These are phyloP conservation scores for Cyanistes caeruleus DNA, from an alignment of 2,113 vertebrate species.

Conservation along the genomic window DNA sequence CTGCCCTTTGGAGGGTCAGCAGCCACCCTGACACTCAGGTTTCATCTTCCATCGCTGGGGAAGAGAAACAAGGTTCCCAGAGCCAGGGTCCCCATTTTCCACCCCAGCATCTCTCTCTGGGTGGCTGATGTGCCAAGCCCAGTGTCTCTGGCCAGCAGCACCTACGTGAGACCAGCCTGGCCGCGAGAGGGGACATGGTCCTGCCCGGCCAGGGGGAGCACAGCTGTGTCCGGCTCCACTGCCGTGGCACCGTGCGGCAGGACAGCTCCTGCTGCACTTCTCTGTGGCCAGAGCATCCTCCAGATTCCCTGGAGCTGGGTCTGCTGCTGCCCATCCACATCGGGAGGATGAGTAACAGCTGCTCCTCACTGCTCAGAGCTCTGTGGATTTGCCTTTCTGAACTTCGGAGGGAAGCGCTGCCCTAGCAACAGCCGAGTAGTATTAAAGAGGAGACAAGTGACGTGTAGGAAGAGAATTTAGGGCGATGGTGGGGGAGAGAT, in stretches of 20 bases:
- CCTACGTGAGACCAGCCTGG: background rate
- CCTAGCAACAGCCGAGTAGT: background rate
- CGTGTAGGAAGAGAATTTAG: background rate
- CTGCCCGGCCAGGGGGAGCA: background rate
- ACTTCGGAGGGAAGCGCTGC: background rate
- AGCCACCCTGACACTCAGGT: background rate
- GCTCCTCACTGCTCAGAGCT: background rate
- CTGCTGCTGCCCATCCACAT: fast-evolving
- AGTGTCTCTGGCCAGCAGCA: background rate
- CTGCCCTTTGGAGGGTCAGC: background rate
- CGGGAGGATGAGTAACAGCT: background rate
- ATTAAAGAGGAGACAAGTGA: background rate
- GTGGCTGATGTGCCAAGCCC: fast-evolving
- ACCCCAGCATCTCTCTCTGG: background rate
- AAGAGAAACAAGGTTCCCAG: background rate
- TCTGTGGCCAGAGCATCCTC: background rate
- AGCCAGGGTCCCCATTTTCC: background rate
- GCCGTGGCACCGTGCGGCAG: background rate
- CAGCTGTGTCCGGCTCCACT: too few relatives aligned
- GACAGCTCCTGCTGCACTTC: fast-evolving
- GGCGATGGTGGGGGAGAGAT: background rate
- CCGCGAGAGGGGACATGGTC: background rate
- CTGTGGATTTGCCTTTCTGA: background rate
- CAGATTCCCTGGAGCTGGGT: background rate
- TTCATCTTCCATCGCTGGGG: background rate